Percentiles rank a stretch among this genome's conserved stretches.
phyloP scores from a whole-genome alignment of 1,140 invertebrate species.

The Andricus grossulariae region DNA sequence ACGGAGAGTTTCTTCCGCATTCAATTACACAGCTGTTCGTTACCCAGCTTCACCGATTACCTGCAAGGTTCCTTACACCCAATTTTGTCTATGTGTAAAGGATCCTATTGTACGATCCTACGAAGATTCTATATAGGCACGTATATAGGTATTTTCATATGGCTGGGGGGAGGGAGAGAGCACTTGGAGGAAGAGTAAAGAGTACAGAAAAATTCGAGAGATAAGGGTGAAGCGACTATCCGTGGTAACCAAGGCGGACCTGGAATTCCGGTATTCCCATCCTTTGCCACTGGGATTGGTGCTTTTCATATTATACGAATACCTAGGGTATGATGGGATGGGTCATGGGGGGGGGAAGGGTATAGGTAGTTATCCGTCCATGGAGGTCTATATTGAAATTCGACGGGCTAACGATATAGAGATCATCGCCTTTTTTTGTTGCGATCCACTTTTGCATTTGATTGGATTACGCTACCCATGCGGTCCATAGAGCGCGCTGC shows the following conservation, averaged over 20 bases:
- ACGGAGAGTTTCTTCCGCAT: too few species aligned
- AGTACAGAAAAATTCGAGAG: constrained; percentile 42
- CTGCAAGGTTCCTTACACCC: too few species aligned
- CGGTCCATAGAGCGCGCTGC: constrained; percentile 40
- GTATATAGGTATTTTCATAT: too few species aligned
- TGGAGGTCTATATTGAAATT: constrained; percentile 66
- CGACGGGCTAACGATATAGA: constrained; percentile 62
- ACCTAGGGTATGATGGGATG: constrained; percentile 9
- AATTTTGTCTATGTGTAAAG: too few species aligned
- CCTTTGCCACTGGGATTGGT: constrained; percentile 41
- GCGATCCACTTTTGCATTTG: constrained; percentile 68
- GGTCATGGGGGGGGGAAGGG: not conserved
- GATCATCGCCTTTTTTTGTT: constrained; percentile 64
- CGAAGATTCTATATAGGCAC: too few species aligned
- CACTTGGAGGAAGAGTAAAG: constrained; percentile 45
- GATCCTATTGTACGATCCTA: too few species aligned
- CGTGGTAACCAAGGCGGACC: constrained; percentile 43
- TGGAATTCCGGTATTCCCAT: constrained; percentile 54
- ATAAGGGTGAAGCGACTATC: constrained; percentile 44
- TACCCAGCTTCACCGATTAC: too few species aligned
- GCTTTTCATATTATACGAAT: constrained; percentile 53
- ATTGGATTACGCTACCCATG: constrained; percentile 64
- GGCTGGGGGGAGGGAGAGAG: not conserved
- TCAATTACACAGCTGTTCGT: too few species aligned
- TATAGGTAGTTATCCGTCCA: constrained; percentile 59